These are phyloP conservation scores for Athalia rosae DNA, from an alignment of 2,888 invertebrate species.

Conservation along the genomic window DNA sequence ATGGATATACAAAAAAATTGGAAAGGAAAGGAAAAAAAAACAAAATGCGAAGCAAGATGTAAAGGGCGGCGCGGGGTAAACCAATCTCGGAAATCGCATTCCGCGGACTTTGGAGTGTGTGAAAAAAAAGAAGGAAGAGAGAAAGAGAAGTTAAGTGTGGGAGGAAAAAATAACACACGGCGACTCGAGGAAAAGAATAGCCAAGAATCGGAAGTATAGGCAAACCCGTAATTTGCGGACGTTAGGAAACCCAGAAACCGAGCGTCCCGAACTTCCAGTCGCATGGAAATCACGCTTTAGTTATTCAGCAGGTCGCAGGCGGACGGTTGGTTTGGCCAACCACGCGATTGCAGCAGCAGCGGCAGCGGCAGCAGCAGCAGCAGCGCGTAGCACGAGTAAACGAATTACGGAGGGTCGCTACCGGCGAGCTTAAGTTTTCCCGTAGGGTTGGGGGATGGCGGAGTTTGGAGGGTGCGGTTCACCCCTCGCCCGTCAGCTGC, in stretches of 20 bases:
- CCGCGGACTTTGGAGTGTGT: no score
- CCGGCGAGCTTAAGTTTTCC: slow-evolving; percentile 18
- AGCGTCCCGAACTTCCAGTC: background rate
- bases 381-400: slow-evolving; percentile 22
- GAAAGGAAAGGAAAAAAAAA: no score
- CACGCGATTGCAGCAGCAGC: slow-evolving; percentile 28
- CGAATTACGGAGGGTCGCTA: slow-evolving; percentile 36
- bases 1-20: no score
- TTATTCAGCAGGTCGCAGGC: slow-evolving; percentile 34
- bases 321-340: slow-evolving; percentile 32
- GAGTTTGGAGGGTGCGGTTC: slow-evolving; percentile 2
- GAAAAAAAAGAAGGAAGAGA: background rate
- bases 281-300: slow-evolving; percentile 38
- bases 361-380: background rate
- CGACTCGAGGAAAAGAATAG: background rate
- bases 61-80: no score
- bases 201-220: background rate
- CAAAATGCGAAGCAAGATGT: no score
- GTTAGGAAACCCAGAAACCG: slow-evolving; percentile 25
- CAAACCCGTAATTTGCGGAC: slow-evolving; percentile 29
- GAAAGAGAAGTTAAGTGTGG: no score
- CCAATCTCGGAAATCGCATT: no score
- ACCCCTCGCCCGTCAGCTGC: background rate
- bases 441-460: no score
- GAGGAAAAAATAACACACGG: background rate